These are phyloP conservation scores for Sphecodes monilicornis DNA, from an alignment of 2,888 invertebrate species.

Conservation along the genomic window DNA sequence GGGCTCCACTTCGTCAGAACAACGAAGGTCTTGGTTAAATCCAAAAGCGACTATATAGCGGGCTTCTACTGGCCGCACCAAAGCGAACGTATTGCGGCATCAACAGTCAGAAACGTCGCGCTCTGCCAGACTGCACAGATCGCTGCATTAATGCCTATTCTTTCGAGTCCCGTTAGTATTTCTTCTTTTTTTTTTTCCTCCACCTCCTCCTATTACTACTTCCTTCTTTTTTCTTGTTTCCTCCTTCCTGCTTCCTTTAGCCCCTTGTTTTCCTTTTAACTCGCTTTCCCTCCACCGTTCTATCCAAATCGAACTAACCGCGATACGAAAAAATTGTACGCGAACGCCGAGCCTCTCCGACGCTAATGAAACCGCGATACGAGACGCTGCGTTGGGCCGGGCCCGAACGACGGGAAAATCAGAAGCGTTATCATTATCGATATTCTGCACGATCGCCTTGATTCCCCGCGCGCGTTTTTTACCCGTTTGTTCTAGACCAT, in stretches of 20 bases:
- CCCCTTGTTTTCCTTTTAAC: constrained; percentile 4
- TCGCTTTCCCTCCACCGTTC: background rate
- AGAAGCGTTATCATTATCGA: constrained; percentile 42
- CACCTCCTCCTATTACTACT: background rate
- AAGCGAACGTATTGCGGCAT: constrained; percentile 58
- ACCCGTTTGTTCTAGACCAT: background rate
- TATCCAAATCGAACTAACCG: constrained; percentile 44
- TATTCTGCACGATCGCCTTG: constrained; percentile 51
- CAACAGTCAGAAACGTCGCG: constrained; percentile 58
- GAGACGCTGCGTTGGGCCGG: background rate
- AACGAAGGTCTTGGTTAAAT: constrained; percentile 71
- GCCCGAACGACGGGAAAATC: constrained; percentile 36
- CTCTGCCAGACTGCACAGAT: constrained; percentile 56
- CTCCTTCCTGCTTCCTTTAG: constrained; percentile 3
- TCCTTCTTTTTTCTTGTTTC: background rate
- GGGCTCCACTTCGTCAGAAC: constrained; percentile 71
- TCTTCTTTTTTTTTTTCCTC: background rate
- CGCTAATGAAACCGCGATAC: constrained; percentile 24
- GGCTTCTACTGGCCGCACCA: constrained; percentile 64
- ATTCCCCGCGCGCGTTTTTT: constrained; percentile 4
- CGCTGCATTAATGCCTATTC: constrained; percentile 57
- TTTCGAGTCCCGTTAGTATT: constrained; percentile 49
- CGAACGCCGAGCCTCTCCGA: constrained; percentile 10
- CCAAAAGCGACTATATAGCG: constrained; percentile 64
- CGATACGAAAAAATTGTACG: constrained; percentile 44